phyloP scores from a whole-genome alignment of 2,888 invertebrate species.

The Epinotia bilunana region DNA sequence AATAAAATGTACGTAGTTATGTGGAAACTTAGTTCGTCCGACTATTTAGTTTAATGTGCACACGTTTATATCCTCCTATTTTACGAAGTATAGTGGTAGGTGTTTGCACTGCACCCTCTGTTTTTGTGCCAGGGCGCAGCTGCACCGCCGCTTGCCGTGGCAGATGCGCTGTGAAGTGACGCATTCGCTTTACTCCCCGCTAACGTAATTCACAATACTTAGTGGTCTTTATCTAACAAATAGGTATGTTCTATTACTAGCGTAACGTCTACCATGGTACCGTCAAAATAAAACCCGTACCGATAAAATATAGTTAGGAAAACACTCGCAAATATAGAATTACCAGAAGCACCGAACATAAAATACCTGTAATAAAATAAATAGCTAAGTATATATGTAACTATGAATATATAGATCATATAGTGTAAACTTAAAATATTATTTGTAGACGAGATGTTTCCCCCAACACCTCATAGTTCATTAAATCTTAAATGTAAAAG shows the following conservation, averaged over 20 bases:
- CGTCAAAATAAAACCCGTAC: background rate
- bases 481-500: too few relatives aligned
- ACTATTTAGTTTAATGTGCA: background rate
- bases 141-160: conserved; percentile 12
- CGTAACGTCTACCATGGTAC: too few relatives aligned
- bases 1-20: background rate
- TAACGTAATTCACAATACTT: conserved; percentile 23
- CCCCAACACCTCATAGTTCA: too few relatives aligned
- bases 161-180: conserved; percentile 27
- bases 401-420: too few relatives aligned
- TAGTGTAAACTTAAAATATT: too few relatives aligned
- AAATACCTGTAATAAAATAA: too few relatives aligned
- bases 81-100: background rate
- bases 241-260: conserved; percentile 6
- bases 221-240: background rate
- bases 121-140: conserved; percentile 28
- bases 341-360: too few relatives aligned
- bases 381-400: too few relatives aligned
- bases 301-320: too few relatives aligned
- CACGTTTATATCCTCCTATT: background rate
- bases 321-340: too few relatives aligned
- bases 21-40: background rate
- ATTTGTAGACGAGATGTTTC: too few relatives aligned
- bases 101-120: conserved; percentile 8
- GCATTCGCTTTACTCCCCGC: conserved; percentile 11